A percentile compares a stretch with the other conserved stretches of the same genome.
These are phyloP conservation scores for Parochlus steinenii DNA, from an alignment of 2,888 invertebrate genomes.

Conservation along the genomic window DNA sequence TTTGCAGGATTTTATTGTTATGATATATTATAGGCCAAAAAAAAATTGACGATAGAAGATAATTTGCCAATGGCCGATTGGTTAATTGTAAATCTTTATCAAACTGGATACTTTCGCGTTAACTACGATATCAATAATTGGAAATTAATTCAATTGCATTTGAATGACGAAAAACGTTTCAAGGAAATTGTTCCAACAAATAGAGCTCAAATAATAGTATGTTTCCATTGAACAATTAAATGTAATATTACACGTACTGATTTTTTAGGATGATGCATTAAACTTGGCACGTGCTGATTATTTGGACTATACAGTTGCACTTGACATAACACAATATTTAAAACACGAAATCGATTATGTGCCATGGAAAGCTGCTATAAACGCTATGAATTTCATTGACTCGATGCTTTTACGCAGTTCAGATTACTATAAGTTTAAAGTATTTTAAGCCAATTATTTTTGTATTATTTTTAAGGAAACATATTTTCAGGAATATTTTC, in stretches of 20 bases:
- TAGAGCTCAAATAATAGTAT: slow-evolving; percentile 71
- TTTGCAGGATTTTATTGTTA: too few species aligned
- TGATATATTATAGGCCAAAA: too few species aligned
- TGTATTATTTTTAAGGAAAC: slow-evolving; percentile 1
- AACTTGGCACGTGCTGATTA: slow-evolving; percentile 60
- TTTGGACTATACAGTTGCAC: slow-evolving; percentile 52
- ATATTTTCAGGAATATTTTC: slow-evolving; percentile 44
- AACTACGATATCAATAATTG: slow-evolving; percentile 28
- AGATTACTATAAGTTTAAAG: slow-evolving; percentile 34
- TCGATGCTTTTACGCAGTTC: slow-evolving; percentile 61
- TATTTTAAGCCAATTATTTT: slow-evolving; percentile 1
- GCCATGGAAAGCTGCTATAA: slow-evolving; percentile 73
- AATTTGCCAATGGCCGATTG: slow-evolving; percentile 34
- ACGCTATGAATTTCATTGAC: slow-evolving; percentile 58
- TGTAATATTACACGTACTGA: too few species aligned
- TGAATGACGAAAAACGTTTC: slow-evolving; percentile 42
- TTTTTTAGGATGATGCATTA: slow-evolving; percentile 78
- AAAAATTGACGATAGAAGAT: slow-evolving; percentile 33
- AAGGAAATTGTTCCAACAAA: slow-evolving; percentile 57
- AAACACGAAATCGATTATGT: slow-evolving; percentile 65
- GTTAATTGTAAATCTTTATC: slow-evolving; percentile 29
- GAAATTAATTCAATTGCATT: slow-evolving; percentile 35
- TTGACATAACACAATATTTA: slow-evolving; percentile 68
- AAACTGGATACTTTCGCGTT: slow-evolving; percentile 30
- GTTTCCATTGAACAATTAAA: too few species aligned